Base-by-base conservation (phyloP, 2,113 vertebrate genomes). In the Phyllostomus discolor region DNA sequence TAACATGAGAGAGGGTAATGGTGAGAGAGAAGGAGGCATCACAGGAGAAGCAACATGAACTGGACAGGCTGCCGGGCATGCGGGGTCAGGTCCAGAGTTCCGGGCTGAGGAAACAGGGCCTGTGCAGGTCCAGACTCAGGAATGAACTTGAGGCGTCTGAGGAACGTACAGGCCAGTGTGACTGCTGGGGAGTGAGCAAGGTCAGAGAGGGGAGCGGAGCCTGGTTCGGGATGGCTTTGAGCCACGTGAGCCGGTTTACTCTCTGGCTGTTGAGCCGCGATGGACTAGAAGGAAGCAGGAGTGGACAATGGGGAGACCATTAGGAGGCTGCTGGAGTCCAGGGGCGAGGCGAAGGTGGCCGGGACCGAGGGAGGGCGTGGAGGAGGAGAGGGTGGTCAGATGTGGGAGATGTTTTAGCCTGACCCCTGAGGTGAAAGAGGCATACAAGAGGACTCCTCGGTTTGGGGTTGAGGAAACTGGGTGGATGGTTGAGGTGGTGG, bases 101-200 rank as follows among this genome's bases (percentile, higher is more conserved):
- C 91, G 87, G 64, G 66, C 38, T 93, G 52, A 95, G 31, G 92
- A 91, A 89, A 86, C 5, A 41, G 41, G 90, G 93, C 67, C 79
- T 11, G 2, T 33, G 26, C 1, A 2, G 78, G 82, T 52, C 26
- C 1, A 1, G 83, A 87, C 76, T 94, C 93, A 96, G 88, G 70
- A 88, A 80, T 66, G 90, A 83, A 35, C 52, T 26, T 59, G 43
- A 90, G 80, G 81, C 4, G 4, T 78, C 62, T 67, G 14, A 72
- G 54, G 79, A 54, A 38, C 10, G 3, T 15, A 41, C 52, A 90
- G 52, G 76, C 69, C 26, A 33, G 28, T 8, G 50, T 10, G 17
- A n/a, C 62, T 22, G 8, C 64, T 26, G 14, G 33, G 38, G 69
- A n/a, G 48, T 11, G 41, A 59, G 26, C 67, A 41, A 70, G 64